phyloP scores from a whole-genome alignment of 2,113 vertebrate genomes.

The Antigone vipio region DNA sequence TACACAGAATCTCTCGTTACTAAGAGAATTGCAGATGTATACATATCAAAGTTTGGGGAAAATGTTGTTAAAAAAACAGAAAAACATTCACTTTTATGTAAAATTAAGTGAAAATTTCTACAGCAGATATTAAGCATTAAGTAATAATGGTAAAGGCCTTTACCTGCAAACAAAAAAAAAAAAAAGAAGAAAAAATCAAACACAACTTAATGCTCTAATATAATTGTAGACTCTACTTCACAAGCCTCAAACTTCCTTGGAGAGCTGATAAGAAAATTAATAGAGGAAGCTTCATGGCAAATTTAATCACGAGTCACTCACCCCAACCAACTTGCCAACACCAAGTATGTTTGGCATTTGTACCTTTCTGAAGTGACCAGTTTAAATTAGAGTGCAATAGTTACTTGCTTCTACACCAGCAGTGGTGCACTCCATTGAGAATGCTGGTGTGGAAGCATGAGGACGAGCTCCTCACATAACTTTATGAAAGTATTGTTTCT shows the following conservation, averaged over 20 bases:
- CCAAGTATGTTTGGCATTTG: neutral
- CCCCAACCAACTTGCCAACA: neutral
- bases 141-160: neutral
- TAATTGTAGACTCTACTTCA: neutral
- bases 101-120: neutral
- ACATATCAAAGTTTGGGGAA: neutral
- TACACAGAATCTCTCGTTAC: neutral
- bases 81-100: neutral
- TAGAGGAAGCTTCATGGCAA: neutral
- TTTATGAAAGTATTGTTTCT: neutral
- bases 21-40: neutral
- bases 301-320: neutral
- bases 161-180: neutral
- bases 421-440: neutral
- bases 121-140: neutral
- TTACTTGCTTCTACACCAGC: neutral
- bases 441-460: rapidly evolving
- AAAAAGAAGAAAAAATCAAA: neutral
- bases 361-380: neutral
- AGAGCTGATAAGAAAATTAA: neutral
- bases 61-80: neutral
- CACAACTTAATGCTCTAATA: neutral
- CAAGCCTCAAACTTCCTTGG: neutral
- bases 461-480: neutral
- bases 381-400: neutral